Base-by-base conservation (phyloP, 2,113 vertebrate species). In the Empidonax alnorum region DNA sequence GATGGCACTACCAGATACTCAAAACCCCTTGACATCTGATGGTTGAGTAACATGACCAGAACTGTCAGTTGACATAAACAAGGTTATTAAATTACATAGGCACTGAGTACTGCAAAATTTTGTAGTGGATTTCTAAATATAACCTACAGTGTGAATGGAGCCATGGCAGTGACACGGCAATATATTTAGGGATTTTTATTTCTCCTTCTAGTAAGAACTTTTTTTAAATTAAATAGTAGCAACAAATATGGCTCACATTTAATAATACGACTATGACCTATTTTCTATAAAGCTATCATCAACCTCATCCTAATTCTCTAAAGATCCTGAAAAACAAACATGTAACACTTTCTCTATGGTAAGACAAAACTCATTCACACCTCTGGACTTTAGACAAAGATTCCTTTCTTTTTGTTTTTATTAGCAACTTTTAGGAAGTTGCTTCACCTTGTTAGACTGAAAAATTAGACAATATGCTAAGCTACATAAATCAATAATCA, bases 91-190 rank as follows among this genome's bases (percentile, higher is more conserved):
- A 87, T 96, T 96, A 91, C 96, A 92, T 31, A 55, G 46, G 69
- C 84, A 82, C 16, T 27, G 42, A 46, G 85, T 92, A 94, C 93
- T 62, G 53, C 88, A 97, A 91, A 88, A 93, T 92, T 95, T 90
- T 95, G 78, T 95, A 94, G 89, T 91, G 79, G 80, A 68, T 77
- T 92, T 95, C 77, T 85, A 96, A 94, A 91, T 89, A 85, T 95
- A 96, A 78, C n/a, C 90, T 79, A 89, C 69, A 86, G 85, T 93
- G 88, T 90, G 93, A 96, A 96, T 94, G 88, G 46, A 95, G 65
- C 35, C 82, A 91, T 74, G 31, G 80, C 84, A 78, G 79, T 84
- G 82, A 90, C 78, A 93, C 2, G 4, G 75, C 66, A 90, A 30
- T 84, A 84, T 68, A 72, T 59, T 56, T 62, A 78, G 42, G 15